These are phyloP conservation scores for Myotis findleyi DNA, from an alignment of 2,797 vertebrate species.

Conservation along the genomic window DNA sequence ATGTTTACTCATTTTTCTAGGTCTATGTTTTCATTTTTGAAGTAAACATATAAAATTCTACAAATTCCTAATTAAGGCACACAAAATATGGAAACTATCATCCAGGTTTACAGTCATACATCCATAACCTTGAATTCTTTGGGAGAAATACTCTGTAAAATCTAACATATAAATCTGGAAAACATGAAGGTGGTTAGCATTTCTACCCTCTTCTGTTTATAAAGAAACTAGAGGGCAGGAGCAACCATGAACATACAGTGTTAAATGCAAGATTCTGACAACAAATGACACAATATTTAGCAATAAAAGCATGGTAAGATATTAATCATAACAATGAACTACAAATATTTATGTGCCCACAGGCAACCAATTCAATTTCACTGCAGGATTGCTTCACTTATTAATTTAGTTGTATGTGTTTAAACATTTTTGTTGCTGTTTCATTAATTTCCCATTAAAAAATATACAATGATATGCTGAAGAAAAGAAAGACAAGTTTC, in stretches of 20 bases:
- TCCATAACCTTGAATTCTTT: constrained; percentile 27
- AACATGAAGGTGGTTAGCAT: background rate
- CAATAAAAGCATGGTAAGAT: constrained; percentile 62
- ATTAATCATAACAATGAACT: constrained; percentile 69
- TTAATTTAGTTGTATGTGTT: constrained; percentile 75
- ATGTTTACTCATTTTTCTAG: background rate
- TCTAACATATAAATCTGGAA: constrained; percentile 15
- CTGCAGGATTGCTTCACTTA: constrained; percentile 72
- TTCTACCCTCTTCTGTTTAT: background rate
- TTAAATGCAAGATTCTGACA: constrained; percentile 58
- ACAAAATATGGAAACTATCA: constrained; percentile 16
- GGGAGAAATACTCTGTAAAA: constrained; percentile 47
- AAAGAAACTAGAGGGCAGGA: constrained; percentile 26
- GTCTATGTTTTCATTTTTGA: constrained; percentile 19
- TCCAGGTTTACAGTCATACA: background rate
- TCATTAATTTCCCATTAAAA: constrained; percentile 76
- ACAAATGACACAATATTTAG: constrained; percentile 56
- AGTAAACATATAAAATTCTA: constrained; percentile 27
- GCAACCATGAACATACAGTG: background rate
- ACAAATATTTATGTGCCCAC: constrained; percentile 78
- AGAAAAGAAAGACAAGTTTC: constrained; percentile 31
- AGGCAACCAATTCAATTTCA: constrained; percentile 78
- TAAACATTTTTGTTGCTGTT: constrained; percentile 75
- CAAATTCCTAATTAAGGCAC: background rate
- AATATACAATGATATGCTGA: background rate